phyloP scores from a whole-genome alignment of 2,113 vertebrate genomes.

The Theristicus caerulescens region DNA sequence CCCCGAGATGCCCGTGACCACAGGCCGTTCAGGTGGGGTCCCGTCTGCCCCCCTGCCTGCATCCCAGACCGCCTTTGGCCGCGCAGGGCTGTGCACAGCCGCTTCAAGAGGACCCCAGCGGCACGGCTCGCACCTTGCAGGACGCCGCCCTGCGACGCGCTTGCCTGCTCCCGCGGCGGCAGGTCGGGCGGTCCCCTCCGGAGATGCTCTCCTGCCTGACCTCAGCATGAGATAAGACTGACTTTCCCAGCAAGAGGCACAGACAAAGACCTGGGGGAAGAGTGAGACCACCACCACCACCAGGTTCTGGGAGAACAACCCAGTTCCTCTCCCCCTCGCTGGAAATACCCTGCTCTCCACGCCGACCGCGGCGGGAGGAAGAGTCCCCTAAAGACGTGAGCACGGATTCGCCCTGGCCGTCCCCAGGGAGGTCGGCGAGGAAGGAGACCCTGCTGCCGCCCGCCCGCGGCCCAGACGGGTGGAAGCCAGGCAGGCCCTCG shows the following conservation, averaged over 20 bases:
- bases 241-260: neutral
- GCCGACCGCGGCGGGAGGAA: fast-evolving
- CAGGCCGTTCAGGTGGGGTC: neutral
- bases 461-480: fast-evolving
- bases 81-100: neutral
- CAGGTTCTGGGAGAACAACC: neutral
- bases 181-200: fast-evolving
- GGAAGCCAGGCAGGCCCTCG: neutral
- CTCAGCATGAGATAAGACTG: neutral
- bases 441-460: neutral
- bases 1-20: fast-evolving
- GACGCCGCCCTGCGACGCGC: fast-evolving
- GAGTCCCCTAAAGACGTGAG: fast-evolving
- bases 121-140: fast-evolving
- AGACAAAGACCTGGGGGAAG: neutral
- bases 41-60: fast-evolving
- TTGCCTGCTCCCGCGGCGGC: fast-evolving
- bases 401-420: fast-evolving
- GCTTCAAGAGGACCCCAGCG: fast-evolving
- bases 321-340: neutral
- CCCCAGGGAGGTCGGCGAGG: neutral
- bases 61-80: neutral
- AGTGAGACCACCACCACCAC: fast-evolving
- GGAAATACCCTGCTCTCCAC: neutral
- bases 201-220: neutral